Evolutionary conservation across 2,888 invertebrate species (phyloP).

Genomic region (Scrobipalpa costella): DNA sequence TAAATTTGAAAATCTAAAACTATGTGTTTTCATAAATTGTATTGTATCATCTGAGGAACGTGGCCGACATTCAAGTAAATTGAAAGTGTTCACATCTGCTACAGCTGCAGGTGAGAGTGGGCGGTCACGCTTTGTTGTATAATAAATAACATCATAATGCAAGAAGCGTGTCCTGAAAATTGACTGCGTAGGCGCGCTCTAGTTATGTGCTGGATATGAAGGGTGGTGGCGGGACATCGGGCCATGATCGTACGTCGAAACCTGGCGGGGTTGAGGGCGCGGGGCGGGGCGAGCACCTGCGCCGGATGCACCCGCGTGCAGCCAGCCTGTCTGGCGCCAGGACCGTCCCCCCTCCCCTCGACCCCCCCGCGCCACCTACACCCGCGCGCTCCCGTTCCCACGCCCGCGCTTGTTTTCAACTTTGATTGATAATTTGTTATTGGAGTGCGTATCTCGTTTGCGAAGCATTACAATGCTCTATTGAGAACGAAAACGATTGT

Average conservation of each 20-base stretch:
- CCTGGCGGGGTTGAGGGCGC: conserved; percentile 37
- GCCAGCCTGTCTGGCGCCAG: conserved; percentile 75
- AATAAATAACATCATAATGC: no score
- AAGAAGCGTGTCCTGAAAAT: background rate
- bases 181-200: conserved; percentile 26
- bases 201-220: conserved; percentile 11
- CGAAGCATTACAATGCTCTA: conserved; percentile 52
- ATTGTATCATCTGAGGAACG: no score
- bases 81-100: background rate
- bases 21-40: no score
- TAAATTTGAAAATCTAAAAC: no score
- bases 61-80: background rate
- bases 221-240: conserved; percentile 34
- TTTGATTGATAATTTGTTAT: conserved; percentile 81
- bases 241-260: conserved; percentile 45
- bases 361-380: conserved; percentile 33
- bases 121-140: background rate
- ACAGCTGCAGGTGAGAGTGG: background rate
- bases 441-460: conserved; percentile 65
- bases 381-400: conserved; percentile 47
- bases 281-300: conserved; percentile 61
- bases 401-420: conserved; percentile 76
- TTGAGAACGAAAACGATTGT: conserved; percentile 32
- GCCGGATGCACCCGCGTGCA: conserved; percentile 66
- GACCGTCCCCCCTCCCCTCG: conserved; percentile 36